phyloP scores from a whole-genome alignment of 2,888 invertebrate genomes.

The Oligia strigilis region DNA sequence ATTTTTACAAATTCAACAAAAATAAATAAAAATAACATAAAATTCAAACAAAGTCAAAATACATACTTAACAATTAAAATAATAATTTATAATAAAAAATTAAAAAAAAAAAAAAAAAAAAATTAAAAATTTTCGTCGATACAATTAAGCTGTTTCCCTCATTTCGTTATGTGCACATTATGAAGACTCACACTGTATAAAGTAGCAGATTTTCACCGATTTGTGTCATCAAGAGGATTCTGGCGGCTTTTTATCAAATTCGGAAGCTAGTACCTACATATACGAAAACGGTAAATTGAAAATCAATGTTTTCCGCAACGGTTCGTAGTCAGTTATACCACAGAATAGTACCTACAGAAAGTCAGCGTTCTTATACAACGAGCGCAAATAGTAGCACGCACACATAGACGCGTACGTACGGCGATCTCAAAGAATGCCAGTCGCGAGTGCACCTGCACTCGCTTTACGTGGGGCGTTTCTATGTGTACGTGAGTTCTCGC shows the following conservation, averaged over 20 bases:
- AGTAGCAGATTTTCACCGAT: constrained; percentile 25
- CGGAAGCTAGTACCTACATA: constrained; percentile 14
- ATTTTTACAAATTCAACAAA: no score
- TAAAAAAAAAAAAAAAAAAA: no score
- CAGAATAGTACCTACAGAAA: constrained; percentile 5
- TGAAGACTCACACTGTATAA: neutral
- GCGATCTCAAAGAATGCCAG: neutral
- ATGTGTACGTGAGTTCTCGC: neutral
- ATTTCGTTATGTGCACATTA: no score
- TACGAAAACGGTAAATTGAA: constrained; percentile 51
- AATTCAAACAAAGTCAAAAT: no score
- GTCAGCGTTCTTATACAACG: neutral
- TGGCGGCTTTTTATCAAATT: constrained; percentile 52
- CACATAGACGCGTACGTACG: neutral
- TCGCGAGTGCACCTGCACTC: neutral
- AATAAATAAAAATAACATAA: no score
- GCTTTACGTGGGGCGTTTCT: neutral
- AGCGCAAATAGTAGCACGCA: no score
- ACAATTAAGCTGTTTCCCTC: no score
- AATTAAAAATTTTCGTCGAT: no score
- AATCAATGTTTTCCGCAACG: constrained; percentile 50
- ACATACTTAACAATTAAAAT: no score
- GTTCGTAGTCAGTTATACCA: constrained; percentile 2
- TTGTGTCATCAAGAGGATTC: constrained; percentile 29
- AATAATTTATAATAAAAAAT: no score